Percentiles rank a stretch among this genome's conserved stretches.
Evolutionary conservation across 1,140 invertebrate genomes (phyloP).

Genomic region (Rhizoglyphus robini): DNA sequence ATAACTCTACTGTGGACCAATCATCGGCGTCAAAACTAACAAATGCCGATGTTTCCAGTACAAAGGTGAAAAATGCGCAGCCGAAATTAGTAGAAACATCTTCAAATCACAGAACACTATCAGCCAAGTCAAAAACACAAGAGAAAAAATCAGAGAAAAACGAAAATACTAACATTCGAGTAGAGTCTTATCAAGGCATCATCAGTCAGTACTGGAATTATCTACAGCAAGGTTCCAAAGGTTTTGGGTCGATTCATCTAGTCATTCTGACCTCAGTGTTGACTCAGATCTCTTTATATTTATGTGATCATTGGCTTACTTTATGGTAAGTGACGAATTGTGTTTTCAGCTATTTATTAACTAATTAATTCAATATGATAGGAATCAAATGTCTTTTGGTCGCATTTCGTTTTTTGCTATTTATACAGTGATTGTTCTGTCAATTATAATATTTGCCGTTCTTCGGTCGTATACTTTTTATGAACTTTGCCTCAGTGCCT

Average conservation of each 20-base stretch:
- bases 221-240: conserved; percentile 23
- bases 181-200: too few species aligned
- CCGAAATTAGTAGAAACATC: too few species aligned
- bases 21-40: too few species aligned
- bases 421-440: conserved; percentile 32
- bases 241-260: conserved; percentile 16
- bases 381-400: background rate
- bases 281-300: conserved; percentile 26
- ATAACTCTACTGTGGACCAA: too few species aligned
- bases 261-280: conserved; percentile 22
- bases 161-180: too few species aligned
- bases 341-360: background rate
- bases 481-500: conserved; percentile 58
- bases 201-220: conserved; percentile 24
- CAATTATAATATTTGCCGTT: conserved; percentile 33
- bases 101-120: too few species aligned
- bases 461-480: conserved; percentile 55
- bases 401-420: conserved; percentile 17
- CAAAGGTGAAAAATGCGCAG: too few species aligned
- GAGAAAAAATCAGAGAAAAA: too few species aligned
- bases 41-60: too few species aligned
- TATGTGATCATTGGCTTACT: conserved; percentile 28
- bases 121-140: too few species aligned
- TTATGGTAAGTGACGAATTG: conserved; percentile 20
- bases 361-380: background rate